Percentiles rank a stretch among this genome's conserved stretches.
These are phyloP conservation scores for Rhopalosiphum nymphaeae DNA, from an alignment of 2,888 invertebrate genomes.

Conservation along the genomic window DNA sequence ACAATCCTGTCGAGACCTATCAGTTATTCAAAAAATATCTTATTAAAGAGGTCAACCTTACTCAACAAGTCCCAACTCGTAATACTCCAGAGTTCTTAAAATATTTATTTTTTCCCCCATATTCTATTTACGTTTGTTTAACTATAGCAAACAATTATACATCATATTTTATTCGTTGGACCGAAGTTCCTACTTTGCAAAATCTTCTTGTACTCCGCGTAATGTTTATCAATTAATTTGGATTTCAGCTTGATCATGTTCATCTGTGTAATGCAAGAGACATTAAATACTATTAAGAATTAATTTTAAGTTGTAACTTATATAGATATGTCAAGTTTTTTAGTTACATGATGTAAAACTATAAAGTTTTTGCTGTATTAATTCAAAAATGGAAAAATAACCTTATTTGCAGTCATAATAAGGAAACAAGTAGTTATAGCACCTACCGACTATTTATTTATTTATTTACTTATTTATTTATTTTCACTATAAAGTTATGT, in stretches of 20 bases:
- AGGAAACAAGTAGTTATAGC: neutral
- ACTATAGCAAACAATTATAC: neutral
- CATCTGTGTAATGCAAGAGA: neutral
- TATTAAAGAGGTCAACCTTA: too few species aligned
- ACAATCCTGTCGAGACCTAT: neutral
- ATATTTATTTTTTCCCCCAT: neutral
- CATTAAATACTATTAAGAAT: neutral
- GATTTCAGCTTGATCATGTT: neutral
- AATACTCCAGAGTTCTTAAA: neutral
- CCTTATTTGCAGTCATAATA: neutral
- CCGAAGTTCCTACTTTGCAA: neutral
- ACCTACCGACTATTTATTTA: too few species aligned
- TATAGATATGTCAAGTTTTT: neutral
- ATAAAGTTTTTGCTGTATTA: neutral
- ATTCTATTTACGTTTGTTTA: neutral
- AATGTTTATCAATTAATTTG: neutral
- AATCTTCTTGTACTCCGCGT: neutral
- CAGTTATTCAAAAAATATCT: too few species aligned
- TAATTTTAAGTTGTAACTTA: neutral
- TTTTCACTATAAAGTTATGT: neutral
- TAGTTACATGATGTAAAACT: neutral
- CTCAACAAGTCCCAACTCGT: too few species aligned
- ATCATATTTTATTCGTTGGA: neutral
- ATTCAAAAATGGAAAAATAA: neutral
- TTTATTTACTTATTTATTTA: too few species aligned